Evolutionary conservation across 2,113 vertebrate species (phyloP).

Genomic region (Coreoperca whiteheadi): DNA sequence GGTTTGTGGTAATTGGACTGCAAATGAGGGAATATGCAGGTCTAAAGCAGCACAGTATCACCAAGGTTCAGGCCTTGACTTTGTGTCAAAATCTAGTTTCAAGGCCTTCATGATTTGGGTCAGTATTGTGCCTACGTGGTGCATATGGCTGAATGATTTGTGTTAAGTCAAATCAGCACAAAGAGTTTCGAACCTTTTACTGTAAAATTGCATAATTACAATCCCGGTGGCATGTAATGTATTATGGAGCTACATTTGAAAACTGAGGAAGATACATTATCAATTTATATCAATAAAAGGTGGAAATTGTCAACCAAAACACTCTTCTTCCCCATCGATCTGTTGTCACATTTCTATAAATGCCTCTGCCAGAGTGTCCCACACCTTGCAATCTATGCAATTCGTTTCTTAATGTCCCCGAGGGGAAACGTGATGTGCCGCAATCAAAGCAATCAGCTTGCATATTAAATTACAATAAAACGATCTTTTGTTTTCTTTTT

Average conservation of each 20-base stretch:
- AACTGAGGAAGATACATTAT: neutral
- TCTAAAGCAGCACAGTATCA: neutral
- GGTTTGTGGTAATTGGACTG: neutral
- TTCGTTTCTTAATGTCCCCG: slow-evolving; percentile 8
- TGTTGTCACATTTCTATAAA: neutral
- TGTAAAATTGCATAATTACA: neutral
- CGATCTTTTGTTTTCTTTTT: too few species aligned
- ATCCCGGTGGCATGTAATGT: too few species aligned
- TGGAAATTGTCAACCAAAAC: neutral
- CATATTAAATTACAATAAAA: neutral
- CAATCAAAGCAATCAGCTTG: slow-evolving; percentile 25
- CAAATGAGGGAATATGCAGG: neutral
- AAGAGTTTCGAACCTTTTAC: too few species aligned
- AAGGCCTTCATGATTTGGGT: neutral
- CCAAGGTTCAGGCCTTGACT: neutral
- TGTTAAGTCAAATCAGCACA: neutral
- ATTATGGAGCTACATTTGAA: neutral
- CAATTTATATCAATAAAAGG: neutral
- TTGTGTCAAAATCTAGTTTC: neutral
- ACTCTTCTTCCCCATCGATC: neutral
- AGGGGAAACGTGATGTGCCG: slow-evolving; percentile 3
- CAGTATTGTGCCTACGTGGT: neutral
- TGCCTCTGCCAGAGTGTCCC: neutral
- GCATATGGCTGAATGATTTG: neutral
- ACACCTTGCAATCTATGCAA: neutral